Evolutionary conservation across 1,140 invertebrate genomes (phyloP).

Genomic region (Andricus grossulariae): DNA sequence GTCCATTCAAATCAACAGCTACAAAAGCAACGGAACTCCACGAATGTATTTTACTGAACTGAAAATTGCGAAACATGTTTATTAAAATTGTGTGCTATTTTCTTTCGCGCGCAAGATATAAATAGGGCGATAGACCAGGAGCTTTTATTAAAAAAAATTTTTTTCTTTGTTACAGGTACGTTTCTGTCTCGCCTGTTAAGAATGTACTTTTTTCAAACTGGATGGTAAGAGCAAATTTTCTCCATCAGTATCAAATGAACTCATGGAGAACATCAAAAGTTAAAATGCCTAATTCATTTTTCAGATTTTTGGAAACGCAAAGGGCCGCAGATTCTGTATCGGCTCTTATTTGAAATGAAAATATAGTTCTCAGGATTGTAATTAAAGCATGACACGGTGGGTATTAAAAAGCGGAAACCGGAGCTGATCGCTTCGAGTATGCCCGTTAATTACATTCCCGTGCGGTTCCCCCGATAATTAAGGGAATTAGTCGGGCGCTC

Average conservation of each 20-base stretch:
- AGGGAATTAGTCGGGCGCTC: constrained; percentile 56
- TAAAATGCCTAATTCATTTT: no score
- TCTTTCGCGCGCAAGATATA: no score
- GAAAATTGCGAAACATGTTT: no score
- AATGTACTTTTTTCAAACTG: neutral
- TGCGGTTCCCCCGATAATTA: constrained; percentile 57
- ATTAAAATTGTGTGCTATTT: no score
- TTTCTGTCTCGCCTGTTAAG: neutral
- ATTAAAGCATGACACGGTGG: constrained; percentile 63
- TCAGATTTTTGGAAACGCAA: no score
- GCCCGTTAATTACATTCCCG: constrained; percentile 62
- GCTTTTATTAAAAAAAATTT: no score
- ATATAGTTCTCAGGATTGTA: constrained; percentile 29
- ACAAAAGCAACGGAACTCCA: no score
- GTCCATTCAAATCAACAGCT: no score
- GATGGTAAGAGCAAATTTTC: neutral
- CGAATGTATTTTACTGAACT: no score
- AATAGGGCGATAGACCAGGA: no score
- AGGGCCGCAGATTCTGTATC: neutral
- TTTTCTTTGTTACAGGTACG: neutral
- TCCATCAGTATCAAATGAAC: no score
- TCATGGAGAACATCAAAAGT: no score
- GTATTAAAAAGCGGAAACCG: constrained; percentile 55
- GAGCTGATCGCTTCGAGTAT: constrained; percentile 50
- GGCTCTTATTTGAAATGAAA: neutral